phyloP scores from a whole-genome alignment of 2,113 vertebrate genomes.

The Scortum barcoo region DNA sequence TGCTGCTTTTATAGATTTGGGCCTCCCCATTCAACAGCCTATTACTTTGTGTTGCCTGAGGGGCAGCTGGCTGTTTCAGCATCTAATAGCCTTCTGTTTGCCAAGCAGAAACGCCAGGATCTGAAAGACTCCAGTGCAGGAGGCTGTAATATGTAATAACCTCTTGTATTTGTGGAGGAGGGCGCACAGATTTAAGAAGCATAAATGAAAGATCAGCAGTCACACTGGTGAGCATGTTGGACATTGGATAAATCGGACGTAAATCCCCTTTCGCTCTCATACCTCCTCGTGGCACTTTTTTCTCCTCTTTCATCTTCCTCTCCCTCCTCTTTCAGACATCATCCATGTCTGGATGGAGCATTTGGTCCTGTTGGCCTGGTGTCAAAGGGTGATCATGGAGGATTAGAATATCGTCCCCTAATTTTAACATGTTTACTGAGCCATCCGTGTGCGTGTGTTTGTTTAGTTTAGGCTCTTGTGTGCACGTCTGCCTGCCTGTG shows the following conservation, averaged over 20 bases:
- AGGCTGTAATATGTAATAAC: conserved; percentile 30
- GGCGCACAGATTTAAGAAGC: conserved; percentile 22
- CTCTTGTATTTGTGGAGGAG: conserved; percentile 37
- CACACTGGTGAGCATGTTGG: not conserved
- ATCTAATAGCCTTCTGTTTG: conserved; percentile 69
- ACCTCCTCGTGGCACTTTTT: not conserved
- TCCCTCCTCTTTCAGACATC: conserved; percentile 1
- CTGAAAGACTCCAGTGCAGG: conserved; percentile 17
- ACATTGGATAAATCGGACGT: conserved; percentile 7
- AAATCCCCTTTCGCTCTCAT: not conserved
- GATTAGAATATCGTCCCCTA: conserved; percentile 42
- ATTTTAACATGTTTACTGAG: conserved; percentile 53
- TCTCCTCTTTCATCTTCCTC: not conserved
- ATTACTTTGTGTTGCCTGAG: conserved; percentile 66
- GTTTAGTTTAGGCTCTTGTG: conserved; percentile 17
- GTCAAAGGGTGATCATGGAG: conserved; percentile 26
- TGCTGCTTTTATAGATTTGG: conserved; percentile 51
- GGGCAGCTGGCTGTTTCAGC: conserved; percentile 66
- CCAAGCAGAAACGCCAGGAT: conserved; percentile 50
- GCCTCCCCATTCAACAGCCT: conserved; percentile 56
- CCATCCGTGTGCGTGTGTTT: not conserved
- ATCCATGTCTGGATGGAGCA: conserved; percentile 1
- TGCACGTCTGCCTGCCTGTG: conserved; percentile 13
- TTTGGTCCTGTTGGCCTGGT: conserved; percentile 39
- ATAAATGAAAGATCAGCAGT: conserved; percentile 39